Percentiles rank a stretch among this genome's conserved stretches.
phyloP scores from a whole-genome alignment of 2,888 invertebrate genomes.

The Junonia oenone region DNA sequence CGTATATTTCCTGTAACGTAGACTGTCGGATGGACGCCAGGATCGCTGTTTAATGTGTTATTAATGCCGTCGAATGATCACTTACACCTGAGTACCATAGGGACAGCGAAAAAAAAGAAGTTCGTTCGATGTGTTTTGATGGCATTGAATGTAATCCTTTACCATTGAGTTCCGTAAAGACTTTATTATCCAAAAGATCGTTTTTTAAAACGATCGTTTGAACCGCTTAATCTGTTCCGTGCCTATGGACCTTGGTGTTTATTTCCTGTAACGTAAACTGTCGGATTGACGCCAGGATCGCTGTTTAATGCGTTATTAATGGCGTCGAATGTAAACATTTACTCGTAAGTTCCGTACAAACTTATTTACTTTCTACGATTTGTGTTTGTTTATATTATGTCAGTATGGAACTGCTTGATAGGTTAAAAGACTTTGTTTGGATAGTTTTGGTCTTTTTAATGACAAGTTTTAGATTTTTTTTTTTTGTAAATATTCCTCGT shows the following conservation, averaged over 20 bases:
- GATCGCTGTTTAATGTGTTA: too few relatives aligned
- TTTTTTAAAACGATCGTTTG: neutral
- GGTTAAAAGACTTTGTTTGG: neutral
- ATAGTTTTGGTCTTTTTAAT: neutral
- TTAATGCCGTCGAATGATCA: too few relatives aligned
- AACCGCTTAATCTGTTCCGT: neutral
- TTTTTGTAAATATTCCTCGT: too few relatives aligned
- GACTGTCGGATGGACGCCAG: too few relatives aligned
- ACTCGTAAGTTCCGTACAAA: neutral
- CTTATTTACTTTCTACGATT: conserved; percentile 8
- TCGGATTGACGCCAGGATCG: conserved; percentile 2
- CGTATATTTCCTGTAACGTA: too few relatives aligned
- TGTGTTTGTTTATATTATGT: neutral
- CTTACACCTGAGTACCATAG: too few relatives aligned
- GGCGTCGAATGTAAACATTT: conserved; percentile 16
- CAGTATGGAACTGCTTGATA: neutral
- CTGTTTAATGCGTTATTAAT: conserved; percentile 20
- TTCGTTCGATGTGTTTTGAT: too few relatives aligned
- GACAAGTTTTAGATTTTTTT: too few relatives aligned
- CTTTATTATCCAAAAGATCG: too few relatives aligned
- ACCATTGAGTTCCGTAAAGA: too few relatives aligned
- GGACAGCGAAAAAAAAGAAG: too few relatives aligned
- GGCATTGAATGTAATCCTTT: too few relatives aligned
- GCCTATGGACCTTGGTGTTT: neutral
- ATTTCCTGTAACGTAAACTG: conserved; percentile 14